A percentile compares a stretch with the other conserved stretches of the same genome.
Conservation (phyloP, 2,888 invertebrate genomes). For the Drosophila prolongata region DNA sequence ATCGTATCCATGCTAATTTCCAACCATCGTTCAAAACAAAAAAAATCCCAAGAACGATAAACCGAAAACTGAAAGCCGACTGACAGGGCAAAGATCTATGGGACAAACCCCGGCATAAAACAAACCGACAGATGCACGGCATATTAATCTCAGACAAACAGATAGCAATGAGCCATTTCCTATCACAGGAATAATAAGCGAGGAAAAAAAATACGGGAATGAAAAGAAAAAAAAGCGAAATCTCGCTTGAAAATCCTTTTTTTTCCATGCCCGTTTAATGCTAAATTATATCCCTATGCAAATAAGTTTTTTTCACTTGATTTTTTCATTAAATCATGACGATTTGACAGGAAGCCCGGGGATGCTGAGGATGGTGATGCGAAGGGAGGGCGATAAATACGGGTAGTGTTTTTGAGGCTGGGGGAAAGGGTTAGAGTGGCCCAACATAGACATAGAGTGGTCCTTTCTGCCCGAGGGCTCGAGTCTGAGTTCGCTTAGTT, state of each 20-base stretch:
- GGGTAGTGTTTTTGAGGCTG: constrained; percentile 33
- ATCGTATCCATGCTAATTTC: constrained; percentile 82
- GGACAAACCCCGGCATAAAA: constrained; percentile 52
- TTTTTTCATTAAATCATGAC: constrained; percentile 81
- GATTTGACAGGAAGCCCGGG: constrained; percentile 68
- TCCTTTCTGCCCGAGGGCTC: constrained; percentile 46
- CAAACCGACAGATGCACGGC: constrained; percentile 81
- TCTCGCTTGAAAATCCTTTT: constrained; percentile 67
- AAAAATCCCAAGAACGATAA: constrained; percentile 22
- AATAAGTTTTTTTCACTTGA: constrained; percentile 76
- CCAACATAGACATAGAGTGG: constrained; percentile 30
- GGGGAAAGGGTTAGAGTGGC: constrained; percentile 65
- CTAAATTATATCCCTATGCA: constrained; percentile 82
- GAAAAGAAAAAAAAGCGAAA: constrained; percentile 56
- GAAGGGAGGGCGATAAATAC: background rate
- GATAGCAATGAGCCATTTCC: constrained; percentile 72
- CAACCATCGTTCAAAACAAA: constrained; percentile 59
- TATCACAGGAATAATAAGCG: constrained; percentile 54
- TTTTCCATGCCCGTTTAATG: constrained; percentile 75
- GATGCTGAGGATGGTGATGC: constrained; percentile 23
- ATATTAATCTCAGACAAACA: constrained; percentile 83
- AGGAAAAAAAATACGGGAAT: constrained; percentile 29
- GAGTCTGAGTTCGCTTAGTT: constrained; percentile 58
- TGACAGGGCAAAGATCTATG: constrained; percentile 40
- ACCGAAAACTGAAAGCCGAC: constrained; percentile 53